Evolutionary conservation across 2,113 vertebrate species (phyloP), one percentile per base, ranked within the genome.

Genomic region (Trachemys scripta): DNA sequence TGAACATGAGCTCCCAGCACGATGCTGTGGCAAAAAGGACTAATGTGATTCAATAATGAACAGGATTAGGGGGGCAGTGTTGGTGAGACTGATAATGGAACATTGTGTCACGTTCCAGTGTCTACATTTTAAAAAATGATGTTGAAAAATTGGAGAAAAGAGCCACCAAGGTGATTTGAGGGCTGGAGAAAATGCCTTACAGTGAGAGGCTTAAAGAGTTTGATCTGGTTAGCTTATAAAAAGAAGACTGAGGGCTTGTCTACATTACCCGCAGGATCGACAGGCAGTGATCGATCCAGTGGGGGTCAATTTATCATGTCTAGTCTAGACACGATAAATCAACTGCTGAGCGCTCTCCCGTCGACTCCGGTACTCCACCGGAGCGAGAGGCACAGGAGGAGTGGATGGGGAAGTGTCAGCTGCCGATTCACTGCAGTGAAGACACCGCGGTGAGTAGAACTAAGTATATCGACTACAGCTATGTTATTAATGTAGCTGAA

Each of bases 131-230:
- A 72, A 83, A 95, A 54, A 79, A 94, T 75, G 81, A 49, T 79
- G 56, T 85, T 93, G 84, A 94, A 81, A 91, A 87, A 92, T 86
- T 85, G 69, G 88, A 95, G 92, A 80, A 93, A 83, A 94, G 89
- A 96, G 84, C 57, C 85, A 91, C 84, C 42, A 80, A 90, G 89
- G 87, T 69, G 84, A 93, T 96, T 97, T 93, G 72, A 92, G 86
- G 82, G 69, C 90, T 96, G 96, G 88, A 97, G 88, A 84, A 95
- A 90, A 91, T 69, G 90, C 92, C 94, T 96, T 96, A 87, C 85
- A 45, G 82, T 90, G 88, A 93, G 97, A 97, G 94, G 91, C 94
- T 91, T 90, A 51, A 87, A 97, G 84, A 6, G 22, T 56, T 95
- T 93, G 79, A 59, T 96, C 89, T 97, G 85, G 89, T 90, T 96